Conservation (phyloP, 2,113 vertebrate species). For the Oreocharis arfaki region DNA sequence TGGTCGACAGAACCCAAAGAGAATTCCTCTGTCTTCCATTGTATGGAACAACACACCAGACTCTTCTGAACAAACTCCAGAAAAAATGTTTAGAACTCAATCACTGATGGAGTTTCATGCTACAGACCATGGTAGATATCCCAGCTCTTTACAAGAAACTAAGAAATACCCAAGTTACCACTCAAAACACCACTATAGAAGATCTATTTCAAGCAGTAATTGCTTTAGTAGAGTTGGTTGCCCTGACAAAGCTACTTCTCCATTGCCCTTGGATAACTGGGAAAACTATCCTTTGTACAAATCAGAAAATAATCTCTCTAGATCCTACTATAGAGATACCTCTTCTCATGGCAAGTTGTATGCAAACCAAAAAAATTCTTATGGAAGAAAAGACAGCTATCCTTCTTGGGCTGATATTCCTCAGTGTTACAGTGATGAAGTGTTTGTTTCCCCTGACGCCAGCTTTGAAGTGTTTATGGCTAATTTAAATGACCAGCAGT, state of each 20-base stretch:
- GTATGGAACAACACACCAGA: conserved; percentile 69
- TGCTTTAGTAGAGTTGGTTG: conserved; percentile 24
- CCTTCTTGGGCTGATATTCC: conserved; percentile 45
- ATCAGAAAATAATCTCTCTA: conserved; percentile 53
- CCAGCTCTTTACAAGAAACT: conserved; percentile 43
- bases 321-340: conserved; percentile 40
- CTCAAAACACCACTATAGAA: conserved; percentile 51
- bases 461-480: conserved; percentile 51
- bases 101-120: conserved; percentile 68
- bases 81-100: conserved; percentile 38
- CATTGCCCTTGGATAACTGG: conserved; percentile 53
- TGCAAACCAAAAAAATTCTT: conserved; percentile 24
- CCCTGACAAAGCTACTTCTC: conserved; percentile 22
- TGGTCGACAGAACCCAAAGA: conserved; percentile 64
- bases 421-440: conserved; percentile 40
- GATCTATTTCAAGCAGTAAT: conserved; percentile 11
- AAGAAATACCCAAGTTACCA: conserved; percentile 44
- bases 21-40: conserved; percentile 75
- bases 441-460: conserved; percentile 41
- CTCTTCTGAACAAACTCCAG: conserved; percentile 28
- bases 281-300: conserved; percentile 66
- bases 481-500: conserved; percentile 22
- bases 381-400: conserved; percentile 41
- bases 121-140: not conserved
- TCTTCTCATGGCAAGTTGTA: conserved; percentile 39